Evolutionary conservation across 2,113 vertebrate species (phyloP), one percentile per base, ranked within the genome.

Genomic region (Mastomys natalensis): DNA sequence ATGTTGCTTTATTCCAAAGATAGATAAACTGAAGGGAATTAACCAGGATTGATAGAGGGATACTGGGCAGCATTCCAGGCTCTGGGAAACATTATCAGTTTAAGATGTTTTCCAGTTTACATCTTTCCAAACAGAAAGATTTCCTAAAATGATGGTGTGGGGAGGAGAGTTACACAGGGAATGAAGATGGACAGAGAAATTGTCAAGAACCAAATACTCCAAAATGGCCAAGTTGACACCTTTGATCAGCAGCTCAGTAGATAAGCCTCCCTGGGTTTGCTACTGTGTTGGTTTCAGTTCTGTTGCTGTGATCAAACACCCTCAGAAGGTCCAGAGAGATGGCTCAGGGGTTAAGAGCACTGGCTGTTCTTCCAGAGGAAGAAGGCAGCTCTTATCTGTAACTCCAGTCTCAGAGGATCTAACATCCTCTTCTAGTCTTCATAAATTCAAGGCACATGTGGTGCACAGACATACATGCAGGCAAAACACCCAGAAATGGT

Each of bases 231-330:
- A 86, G 43, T 40, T 85, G 58, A 82, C 76, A 17, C 53, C 62
- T 95, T 92, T 94, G 60, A 60, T 76, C 11, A 92, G 19, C 34
- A 89, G 31, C n/a, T 94, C 72, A 58, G 24, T 13, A 87, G 21
- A 48, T 55, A 15, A 77, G 43, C 16, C 1, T 37, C 86, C 88
- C n/a, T 90, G 2, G 62, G 34, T 74, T 92, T 43, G 48, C 11
- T 58, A 5, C 45, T 37, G 60, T 66, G 40, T 45, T 64, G 19
- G 16, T 31, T 48, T 64, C 40, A 21, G 16, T 66, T 68, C 84
- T 48, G 29, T 68, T 37, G 3, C 3, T 68, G 10, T 48, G 62
- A 37, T 62, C n/a, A 68, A 37, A 66, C 5, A 68, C 29, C 29
- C 16, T 66, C 34, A 86, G 2, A 64, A 48, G 58, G 7, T 16